Evolutionary conservation across 2,113 vertebrate genomes (phyloP).

Genomic region (Microtus montanus): DNA sequence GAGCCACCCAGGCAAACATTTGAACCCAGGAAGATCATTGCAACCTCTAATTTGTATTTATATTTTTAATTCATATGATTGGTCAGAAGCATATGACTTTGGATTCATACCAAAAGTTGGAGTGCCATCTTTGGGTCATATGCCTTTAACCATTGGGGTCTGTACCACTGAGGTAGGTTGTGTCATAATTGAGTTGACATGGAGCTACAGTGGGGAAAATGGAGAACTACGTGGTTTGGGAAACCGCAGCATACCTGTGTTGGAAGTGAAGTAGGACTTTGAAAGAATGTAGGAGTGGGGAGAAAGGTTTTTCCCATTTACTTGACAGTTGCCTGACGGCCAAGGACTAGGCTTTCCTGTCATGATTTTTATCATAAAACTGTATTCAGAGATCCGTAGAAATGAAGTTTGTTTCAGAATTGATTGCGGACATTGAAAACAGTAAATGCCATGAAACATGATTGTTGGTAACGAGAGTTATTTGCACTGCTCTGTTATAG

Average conservation of each 20-base stretch:
- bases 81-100: background rate
- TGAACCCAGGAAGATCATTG: background rate
- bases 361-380: background rate
- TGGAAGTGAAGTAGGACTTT: background rate
- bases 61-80: background rate
- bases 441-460: background rate
- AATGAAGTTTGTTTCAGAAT: background rate
- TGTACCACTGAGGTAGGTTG: background rate
- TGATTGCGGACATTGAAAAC: background rate
- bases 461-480: background rate
- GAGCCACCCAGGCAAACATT: background rate
- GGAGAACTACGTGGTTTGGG: background rate
- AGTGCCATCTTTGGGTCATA: background rate
- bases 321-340: background rate
- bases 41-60: background rate
- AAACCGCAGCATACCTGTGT: background rate
- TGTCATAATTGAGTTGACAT: background rate
- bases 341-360: background rate
- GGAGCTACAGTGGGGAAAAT: background rate
- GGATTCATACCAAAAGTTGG: background rate
- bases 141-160: background rate
- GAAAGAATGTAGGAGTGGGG: background rate
- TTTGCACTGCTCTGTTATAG: conserved; percentile 77
- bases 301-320: background rate
- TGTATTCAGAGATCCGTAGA: background rate